Evolutionary conservation across 2,113 vertebrate species (phyloP).

Genomic region (Stomatorhinus ivindoensis): DNA sequence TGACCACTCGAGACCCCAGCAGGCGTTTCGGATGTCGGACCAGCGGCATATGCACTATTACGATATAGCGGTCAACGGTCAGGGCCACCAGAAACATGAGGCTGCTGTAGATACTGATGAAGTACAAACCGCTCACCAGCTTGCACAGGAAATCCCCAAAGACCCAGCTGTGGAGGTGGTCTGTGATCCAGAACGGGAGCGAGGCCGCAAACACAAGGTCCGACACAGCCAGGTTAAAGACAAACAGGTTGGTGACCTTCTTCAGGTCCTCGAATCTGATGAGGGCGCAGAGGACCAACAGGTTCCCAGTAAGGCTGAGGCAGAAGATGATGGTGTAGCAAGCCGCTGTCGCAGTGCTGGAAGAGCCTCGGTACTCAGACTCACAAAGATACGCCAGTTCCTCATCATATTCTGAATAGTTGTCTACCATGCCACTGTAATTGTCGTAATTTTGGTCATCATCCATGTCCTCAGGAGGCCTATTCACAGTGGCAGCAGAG

Average conservation of each 20-base stretch:
- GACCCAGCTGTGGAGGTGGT: slow-evolving; percentile 47
- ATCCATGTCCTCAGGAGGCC: not conserved
- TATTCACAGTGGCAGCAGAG: not conserved
- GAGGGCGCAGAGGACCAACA: slow-evolving; percentile 38
- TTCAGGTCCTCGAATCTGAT: slow-evolving; percentile 42
- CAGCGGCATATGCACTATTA: slow-evolving; percentile 49
- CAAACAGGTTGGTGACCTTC: slow-evolving; percentile 58
- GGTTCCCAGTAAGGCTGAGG: slow-evolving; percentile 41
- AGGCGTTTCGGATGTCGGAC: slow-evolving; percentile 31
- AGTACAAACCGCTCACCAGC: slow-evolving; percentile 46
- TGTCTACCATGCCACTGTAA: not conserved
- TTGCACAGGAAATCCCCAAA: slow-evolving; percentile 57
- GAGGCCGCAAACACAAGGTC: slow-evolving; percentile 63
- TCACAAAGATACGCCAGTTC: slow-evolving; percentile 15
- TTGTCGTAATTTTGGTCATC: not conserved
- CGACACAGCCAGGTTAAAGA: slow-evolving; percentile 62
- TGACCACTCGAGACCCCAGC: slow-evolving; percentile 36
- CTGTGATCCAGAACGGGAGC: slow-evolving; percentile 52
- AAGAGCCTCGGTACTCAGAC: not conserved
- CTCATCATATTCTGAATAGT: not conserved
- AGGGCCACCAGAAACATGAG: slow-evolving; percentile 65
- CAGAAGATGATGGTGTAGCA: slow-evolving; percentile 39
- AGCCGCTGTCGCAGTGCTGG: slow-evolving; percentile 5
- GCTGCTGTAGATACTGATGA: slow-evolving; percentile 57
- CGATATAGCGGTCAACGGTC: slow-evolving; percentile 63